These are phyloP conservation scores for Whitmania pigra DNA, from an alignment of 1,140 invertebrate genomes.

Conservation along the genomic window DNA sequence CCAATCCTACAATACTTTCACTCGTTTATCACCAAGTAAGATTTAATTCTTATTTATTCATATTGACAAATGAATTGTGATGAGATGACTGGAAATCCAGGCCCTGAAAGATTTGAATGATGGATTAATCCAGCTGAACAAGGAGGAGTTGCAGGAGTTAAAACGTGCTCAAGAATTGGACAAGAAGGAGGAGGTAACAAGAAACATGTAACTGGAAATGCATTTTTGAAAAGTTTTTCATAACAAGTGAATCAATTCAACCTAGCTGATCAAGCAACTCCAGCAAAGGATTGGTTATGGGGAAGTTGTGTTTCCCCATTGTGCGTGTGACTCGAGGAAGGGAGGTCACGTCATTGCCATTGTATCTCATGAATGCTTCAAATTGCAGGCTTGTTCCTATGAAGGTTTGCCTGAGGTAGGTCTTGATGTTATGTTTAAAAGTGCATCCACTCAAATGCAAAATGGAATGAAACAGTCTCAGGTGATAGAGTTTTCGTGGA, in stretches of 20 bases:
- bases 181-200: too few relatives aligned
- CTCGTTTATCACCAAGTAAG: too few relatives aligned
- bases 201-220: too few relatives aligned
- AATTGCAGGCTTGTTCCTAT: slow-evolving; percentile 72
- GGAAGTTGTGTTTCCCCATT: slow-evolving; percentile 83
- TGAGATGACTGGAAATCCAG: not conserved
- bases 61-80: not conserved
- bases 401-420: slow-evolving; percentile 57
- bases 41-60: too few relatives aligned
- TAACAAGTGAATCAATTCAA: slow-evolving; percentile 2
- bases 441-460: too few relatives aligned
- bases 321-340: slow-evolving; percentile 78
- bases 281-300: slow-evolving; percentile 72
- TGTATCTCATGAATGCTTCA: slow-evolving; percentile 60
- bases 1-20: too few relatives aligned
- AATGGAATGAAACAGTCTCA: slow-evolving; percentile 45
- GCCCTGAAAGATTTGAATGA: not conserved
- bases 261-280: not conserved
- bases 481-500: slow-evolving; percentile 71
- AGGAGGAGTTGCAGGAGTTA: not conserved
- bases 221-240: not conserved
- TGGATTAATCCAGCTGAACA: slow-evolving; percentile 5
- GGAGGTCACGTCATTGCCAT: slow-evolving; percentile 76
- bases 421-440: too few relatives aligned
- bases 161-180: too few relatives aligned